Conservation (phyloP, 1,140 invertebrate species). For the Dreissena rostriformis region DNA sequence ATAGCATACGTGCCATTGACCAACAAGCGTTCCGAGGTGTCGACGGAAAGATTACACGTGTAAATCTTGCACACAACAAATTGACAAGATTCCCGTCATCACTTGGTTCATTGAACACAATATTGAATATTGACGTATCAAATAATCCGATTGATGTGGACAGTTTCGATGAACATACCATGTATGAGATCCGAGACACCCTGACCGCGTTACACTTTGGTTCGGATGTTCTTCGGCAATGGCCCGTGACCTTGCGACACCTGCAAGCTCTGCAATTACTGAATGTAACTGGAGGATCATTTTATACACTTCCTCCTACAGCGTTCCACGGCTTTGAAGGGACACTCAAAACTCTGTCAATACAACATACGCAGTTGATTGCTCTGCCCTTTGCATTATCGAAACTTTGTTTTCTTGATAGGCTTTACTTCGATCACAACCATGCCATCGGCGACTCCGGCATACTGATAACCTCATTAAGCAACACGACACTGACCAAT, state of each 20-base stretch:
- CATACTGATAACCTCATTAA: slow-evolving; percentile 40
- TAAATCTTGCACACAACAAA: slow-evolving; percentile 19
- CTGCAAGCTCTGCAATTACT: slow-evolving; percentile 24
- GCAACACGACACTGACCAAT: background rate
- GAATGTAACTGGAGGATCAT: slow-evolving; percentile 33
- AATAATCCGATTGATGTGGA: slow-evolving; percentile 33
- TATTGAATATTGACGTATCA: slow-evolving; percentile 17
- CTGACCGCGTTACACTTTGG: slow-evolving; percentile 39
- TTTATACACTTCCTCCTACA: slow-evolving; percentile 37
- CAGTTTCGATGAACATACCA: slow-evolving; percentile 31
- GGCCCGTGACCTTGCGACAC: slow-evolving; percentile 39
- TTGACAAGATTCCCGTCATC: slow-evolving; percentile 18
- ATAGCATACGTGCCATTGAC: slow-evolving; percentile 12
- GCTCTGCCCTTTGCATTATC: slow-evolving; percentile 40
- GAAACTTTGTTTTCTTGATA: slow-evolving; percentile 22
- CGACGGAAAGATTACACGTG: background rate
- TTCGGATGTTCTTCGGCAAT: background rate
- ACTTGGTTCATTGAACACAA: background rate
- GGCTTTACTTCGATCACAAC: slow-evolving; percentile 49
- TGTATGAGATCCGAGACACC: slow-evolving; percentile 38
- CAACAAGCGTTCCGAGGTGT: slow-evolving; percentile 24
- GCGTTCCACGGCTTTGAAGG: slow-evolving; percentile 55
- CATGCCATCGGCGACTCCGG: slow-evolving; percentile 52
- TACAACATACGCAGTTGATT: slow-evolving; percentile 46
- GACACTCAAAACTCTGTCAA: slow-evolving; percentile 21